These are phyloP conservation scores for Drosophila bocqueti DNA, from an alignment of 1,140 invertebrate species.

Conservation along the genomic window DNA sequence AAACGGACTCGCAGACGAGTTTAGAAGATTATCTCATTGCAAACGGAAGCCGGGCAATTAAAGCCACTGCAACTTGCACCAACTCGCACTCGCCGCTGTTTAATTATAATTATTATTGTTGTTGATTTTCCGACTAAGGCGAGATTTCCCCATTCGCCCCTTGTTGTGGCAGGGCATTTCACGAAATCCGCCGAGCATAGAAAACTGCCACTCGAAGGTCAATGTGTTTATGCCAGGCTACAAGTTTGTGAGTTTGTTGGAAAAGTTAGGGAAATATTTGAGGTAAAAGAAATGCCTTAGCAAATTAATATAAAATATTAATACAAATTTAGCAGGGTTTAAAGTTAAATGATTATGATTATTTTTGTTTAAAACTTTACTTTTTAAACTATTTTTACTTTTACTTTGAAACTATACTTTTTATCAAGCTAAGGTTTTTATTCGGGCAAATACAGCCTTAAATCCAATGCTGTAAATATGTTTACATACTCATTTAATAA, in stretches of 20 bases:
- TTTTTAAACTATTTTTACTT: too few relatives aligned
- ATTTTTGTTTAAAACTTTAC: too few relatives aligned
- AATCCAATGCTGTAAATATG: too few relatives aligned
- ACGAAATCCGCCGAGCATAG: slow-evolving; percentile 14
- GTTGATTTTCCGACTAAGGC: slow-evolving; percentile 37
- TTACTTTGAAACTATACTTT: too few relatives aligned
- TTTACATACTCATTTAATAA: too few relatives aligned
- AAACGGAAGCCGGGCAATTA: slow-evolving; percentile 78
- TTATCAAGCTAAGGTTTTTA: too few relatives aligned
- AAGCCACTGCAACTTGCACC: slow-evolving; percentile 47
- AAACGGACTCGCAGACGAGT: slow-evolving; percentile 23
- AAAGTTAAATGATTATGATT: too few relatives aligned
- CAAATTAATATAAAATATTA: too few relatives aligned
- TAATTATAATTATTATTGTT: slow-evolving; percentile 38
- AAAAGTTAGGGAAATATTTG: neutral
- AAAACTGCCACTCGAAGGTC: slow-evolving; percentile 20
- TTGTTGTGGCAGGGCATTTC: slow-evolving; percentile 6
- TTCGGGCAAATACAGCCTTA: too few relatives aligned
- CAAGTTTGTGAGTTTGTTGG: neutral
- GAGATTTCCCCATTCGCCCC: neutral
- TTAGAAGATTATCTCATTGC: slow-evolving; percentile 78
- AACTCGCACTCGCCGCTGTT: slow-evolving; percentile 1
- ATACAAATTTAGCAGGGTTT: too few relatives aligned
- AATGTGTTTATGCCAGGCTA: neutral
- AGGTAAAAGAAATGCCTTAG: too few relatives aligned